phyloP scores from a whole-genome alignment of 2,113 vertebrate species.

The Syngnathus floridae region DNA sequence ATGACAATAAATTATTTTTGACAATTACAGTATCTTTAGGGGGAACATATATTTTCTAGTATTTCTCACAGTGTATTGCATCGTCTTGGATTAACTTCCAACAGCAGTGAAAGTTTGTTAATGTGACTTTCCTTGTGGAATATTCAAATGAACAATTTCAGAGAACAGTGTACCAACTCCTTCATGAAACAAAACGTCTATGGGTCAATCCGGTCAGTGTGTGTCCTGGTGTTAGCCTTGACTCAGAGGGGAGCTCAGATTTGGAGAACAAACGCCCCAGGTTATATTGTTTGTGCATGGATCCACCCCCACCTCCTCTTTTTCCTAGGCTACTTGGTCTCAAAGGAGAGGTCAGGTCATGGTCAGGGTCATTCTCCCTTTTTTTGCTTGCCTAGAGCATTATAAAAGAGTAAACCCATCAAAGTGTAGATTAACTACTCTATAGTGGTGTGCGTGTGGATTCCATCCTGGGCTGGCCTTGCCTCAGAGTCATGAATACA shows the following conservation, averaged over 20 bases:
- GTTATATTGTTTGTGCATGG: constrained; percentile 16
- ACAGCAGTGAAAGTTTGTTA: background rate
- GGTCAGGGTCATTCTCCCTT: constrained; percentile 15
- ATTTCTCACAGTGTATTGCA: background rate
- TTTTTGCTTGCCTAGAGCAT: constrained; percentile 18
- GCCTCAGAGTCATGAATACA: constrained; percentile 56
- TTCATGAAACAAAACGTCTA: background rate
- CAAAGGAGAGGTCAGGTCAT: constrained; percentile 27
- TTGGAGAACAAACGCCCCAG: background rate
- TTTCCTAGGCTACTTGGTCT: constrained; percentile 5
- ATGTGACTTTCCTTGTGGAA: background rate
- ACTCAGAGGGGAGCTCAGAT: background rate
- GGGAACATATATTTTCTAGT: too few relatives aligned
- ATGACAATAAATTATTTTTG: too few relatives aligned
- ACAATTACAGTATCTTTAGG: too few relatives aligned
- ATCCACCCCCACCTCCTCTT: constrained; percentile 10
- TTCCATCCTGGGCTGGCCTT: constrained; percentile 30
- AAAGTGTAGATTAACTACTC: constrained; percentile 43
- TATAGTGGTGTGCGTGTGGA: constrained; percentile 8
- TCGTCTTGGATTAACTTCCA: background rate
- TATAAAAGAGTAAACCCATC: constrained; percentile 34
- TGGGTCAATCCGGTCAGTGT: background rate
- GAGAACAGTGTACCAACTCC: background rate
- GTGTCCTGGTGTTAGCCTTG: background rate
- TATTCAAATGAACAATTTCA: background rate